A percentile compares a stretch with the other conserved stretches of the same genome.
Evolutionary conservation across 2,113 vertebrate genomes (phyloP).

Genomic region (Tachysurus vachellii): DNA sequence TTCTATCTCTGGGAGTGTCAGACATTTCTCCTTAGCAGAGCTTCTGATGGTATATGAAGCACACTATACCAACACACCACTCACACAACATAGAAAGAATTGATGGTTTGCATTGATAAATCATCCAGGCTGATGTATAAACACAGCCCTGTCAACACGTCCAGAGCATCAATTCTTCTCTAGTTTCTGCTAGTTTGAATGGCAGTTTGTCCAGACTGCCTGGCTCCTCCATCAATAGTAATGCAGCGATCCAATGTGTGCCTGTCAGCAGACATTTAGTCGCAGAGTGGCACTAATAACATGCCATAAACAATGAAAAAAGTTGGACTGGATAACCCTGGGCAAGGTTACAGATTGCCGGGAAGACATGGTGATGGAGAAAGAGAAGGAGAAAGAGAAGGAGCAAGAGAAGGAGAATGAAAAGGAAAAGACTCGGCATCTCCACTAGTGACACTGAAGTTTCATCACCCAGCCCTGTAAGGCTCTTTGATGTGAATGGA

Average conservation of each 20-base stretch:
- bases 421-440: conserved; percentile 20
- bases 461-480: conserved; percentile 49
- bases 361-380: neutral
- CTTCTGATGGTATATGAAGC: conserved; percentile 9
- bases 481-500: conserved; percentile 47
- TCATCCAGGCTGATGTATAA: conserved; percentile 22
- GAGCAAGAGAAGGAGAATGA: conserved; percentile 9
- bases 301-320: conserved; percentile 37
- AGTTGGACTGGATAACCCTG: conserved; percentile 3
- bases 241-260: conserved; percentile 28
- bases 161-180: conserved; percentile 24
- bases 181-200: neutral
- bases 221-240: conserved; percentile 47
- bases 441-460: conserved; percentile 36
- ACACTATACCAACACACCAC: neutral
- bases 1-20: neutral
- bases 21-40: neutral
- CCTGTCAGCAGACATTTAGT: conserved; percentile 39
- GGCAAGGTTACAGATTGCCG: conserved; percentile 11
- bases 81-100: neutral
- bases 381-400: conserved; percentile 18
- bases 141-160: conserved; percentile 11
- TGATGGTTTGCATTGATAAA: conserved; percentile 28
- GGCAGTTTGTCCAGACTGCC: conserved; percentile 23
- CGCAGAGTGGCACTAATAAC: conserved; percentile 40